Evolutionary conservation across 2,888 invertebrate genomes (phyloP), one percentile per base, ranked within the genome.

Genomic region (Ormyrus rosae): DNA sequence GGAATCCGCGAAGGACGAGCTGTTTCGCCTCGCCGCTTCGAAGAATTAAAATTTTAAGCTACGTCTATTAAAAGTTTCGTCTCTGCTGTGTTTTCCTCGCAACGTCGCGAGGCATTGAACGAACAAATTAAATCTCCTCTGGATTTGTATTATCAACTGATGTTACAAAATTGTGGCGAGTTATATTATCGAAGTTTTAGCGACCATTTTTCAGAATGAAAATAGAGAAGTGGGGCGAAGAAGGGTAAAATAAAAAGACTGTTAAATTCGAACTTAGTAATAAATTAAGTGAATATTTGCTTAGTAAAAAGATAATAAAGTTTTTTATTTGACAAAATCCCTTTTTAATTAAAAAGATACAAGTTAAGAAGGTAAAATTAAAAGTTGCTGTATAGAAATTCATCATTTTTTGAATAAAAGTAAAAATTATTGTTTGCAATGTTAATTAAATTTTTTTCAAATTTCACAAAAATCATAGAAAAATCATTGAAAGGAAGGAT

Each of bases 1-100:
- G 2, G 46, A 69, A 46, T 48, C 50, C 13, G n/a, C 9, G 61
- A 53, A 53, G n/a, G 51, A 67, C 34, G 4, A 61, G 63, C 61
- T 61, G 45, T 53, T 53, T 61, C 53, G 51, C 71, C n/a, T 72
- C 61, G 9, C 45, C n/a, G 71, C 51, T 61, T 34, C 11, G 8
- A 71, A 6, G 61, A 61, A 61, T 71, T 71, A 71, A 71, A 71
- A 61, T 61, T 71, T 51, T 60, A 71, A 61, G 61, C 50, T 51
- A 51, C 51, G 61, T 71, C 60, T 61, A 63, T 63, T 72, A 72
- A 72, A 63, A 61, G 45, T 72, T 72, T 9, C 45, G 56, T 34
- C 4, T 0, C 10, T 10, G 45, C 50, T 71, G 53, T n/a, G 3
- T 61, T 53, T 60, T 5, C 19, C 11, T 4, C 45, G 63, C 34